Conservation (phyloP, 30 jellyfish, hydroid and myxozoan species). For the Rhopilema esculentum region DNA sequence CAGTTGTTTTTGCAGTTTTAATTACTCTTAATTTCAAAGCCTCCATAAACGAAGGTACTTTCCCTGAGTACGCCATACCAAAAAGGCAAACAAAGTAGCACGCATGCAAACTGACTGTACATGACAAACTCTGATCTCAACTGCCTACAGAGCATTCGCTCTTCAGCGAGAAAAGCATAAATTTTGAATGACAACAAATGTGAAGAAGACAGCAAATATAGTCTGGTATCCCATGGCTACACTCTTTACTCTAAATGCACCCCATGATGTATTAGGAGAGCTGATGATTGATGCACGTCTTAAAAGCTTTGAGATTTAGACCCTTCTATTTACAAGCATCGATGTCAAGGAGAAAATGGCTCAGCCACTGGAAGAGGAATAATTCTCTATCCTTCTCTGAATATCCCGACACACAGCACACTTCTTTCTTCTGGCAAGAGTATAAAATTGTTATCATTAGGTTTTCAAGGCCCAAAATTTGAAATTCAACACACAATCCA, state of each 20-base stretch:
- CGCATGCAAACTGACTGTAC: not conserved
- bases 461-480: too few relatives aligned
- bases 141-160: not conserved
- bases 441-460: too few relatives aligned
- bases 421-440: too few relatives aligned
- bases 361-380: too few relatives aligned
- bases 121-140: not conserved
- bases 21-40: constrained; percentile 45
- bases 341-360: too few relatives aligned
- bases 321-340: too few relatives aligned
- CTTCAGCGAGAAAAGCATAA: not conserved
- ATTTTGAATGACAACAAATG: not conserved
- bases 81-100: not conserved
- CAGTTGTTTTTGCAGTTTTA: constrained; percentile 60
- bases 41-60: constrained; percentile 21
- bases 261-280: not conserved
- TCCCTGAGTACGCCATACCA: not conserved
- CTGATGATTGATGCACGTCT: not conserved
- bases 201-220: not conserved
- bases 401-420: too few relatives aligned
- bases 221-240: not conserved
- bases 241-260: not conserved
- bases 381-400: too few relatives aligned
- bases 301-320: not conserved
- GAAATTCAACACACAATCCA: too few relatives aligned